These are phyloP conservation scores for Paracentrotus lividus DNA, from an alignment of 53 echinoderm and acorn worm genomes.

Conservation along the genomic window DNA sequence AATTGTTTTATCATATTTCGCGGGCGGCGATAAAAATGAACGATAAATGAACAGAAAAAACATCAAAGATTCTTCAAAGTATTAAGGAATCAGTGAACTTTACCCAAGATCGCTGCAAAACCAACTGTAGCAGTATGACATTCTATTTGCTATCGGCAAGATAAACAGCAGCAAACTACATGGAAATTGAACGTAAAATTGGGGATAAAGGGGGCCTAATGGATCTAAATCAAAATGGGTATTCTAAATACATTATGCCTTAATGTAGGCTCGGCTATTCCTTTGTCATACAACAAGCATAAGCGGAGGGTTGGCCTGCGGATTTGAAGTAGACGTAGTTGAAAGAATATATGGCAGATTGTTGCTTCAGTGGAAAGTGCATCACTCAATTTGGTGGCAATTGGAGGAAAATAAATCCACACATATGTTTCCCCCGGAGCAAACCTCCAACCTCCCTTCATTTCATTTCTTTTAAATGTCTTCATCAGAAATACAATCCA, in stretches of 20 bases:
- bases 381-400: background rate
- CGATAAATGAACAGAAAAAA: background rate
- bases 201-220: slow-evolving; percentile 22
- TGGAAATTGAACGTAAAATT: background rate
- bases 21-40: background rate
- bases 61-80: background rate
- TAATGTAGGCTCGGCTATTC: slow-evolving; percentile 18
- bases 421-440: background rate
- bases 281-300: background rate
- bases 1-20: background rate
- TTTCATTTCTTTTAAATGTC: background rate
- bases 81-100: slow-evolving; percentile 25
- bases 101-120: background rate
- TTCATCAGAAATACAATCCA: background rate
- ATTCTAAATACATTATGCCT: slow-evolving; percentile 17
- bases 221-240: slow-evolving; percentile 32
- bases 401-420: slow-evolving; percentile 17
- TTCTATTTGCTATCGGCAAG: background rate
- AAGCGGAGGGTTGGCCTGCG: background rate
- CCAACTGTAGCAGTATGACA: background rate
- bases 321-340: background rate
- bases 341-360: background rate
- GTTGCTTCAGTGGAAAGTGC: background rate
- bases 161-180: background rate
- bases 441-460: background rate